A percentile compares a stretch with the other conserved stretches of the same genome.
These are phyloP conservation scores for Heliconius ethilla DNA, from an alignment of 2,888 invertebrate species.

Conservation along the genomic window DNA sequence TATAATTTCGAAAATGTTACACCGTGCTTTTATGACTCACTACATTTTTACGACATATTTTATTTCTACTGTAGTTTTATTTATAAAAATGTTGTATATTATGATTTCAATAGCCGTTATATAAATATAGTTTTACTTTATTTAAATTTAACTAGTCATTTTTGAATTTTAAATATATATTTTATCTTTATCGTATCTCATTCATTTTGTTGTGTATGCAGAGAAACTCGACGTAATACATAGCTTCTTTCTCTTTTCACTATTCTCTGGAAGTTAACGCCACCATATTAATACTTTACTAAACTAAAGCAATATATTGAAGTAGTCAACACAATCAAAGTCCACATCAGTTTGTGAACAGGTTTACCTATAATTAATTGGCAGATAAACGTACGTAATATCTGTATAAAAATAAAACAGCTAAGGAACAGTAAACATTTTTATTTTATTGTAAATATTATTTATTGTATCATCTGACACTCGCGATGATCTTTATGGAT, in stretches of 20 bases:
- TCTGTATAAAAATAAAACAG: slow-evolving; percentile 59
- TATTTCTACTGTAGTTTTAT: neutral
- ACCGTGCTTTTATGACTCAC: slow-evolving; percentile 35
- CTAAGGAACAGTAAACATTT: slow-evolving; percentile 78
- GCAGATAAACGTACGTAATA: neutral
- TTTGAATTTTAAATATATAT: neutral
- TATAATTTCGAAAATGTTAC: slow-evolving; percentile 40
- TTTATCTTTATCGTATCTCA: neutral
- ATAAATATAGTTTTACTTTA: neutral
- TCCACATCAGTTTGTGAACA: no score
- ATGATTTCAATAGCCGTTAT: neutral
- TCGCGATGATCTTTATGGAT: slow-evolving; percentile 69
- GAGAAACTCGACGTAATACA: neutral
- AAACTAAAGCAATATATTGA: neutral
- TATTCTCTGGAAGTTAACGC: neutral
- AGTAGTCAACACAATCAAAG: neutral
- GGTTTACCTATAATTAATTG: neutral
- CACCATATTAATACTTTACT: neutral
- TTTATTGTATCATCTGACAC: slow-evolving; percentile 77
- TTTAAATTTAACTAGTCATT: neutral
- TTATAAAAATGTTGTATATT: neutral
- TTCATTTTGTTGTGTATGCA: neutral
- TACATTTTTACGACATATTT: slow-evolving; percentile 18
- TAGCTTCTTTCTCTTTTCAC: neutral
- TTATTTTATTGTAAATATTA: slow-evolving; percentile 78